A percentile compares a stretch with the other conserved stretches of the same genome.
These are phyloP conservation scores for Taurulus bubalis DNA, from an alignment of 2,113 vertebrate genomes.

Conservation along the genomic window DNA sequence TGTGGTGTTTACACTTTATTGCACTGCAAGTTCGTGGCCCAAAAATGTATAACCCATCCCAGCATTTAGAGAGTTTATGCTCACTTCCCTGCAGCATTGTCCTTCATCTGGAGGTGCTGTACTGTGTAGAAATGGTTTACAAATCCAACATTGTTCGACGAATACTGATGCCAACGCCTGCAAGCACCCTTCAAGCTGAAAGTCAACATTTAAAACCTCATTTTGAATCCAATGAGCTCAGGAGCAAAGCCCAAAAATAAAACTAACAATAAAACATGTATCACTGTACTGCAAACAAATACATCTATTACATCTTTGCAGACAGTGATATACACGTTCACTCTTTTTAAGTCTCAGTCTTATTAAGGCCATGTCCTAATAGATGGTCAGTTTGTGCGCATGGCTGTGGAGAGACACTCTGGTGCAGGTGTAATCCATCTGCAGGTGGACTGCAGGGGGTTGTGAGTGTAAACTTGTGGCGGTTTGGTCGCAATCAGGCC, in stretches of 20 bases:
- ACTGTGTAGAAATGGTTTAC: constrained; percentile 15
- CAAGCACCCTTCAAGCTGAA: constrained; percentile 35
- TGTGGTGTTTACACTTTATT: too few species aligned
- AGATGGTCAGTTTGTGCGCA: constrained; percentile 49
- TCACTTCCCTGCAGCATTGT: not conserved
- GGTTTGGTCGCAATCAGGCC: constrained; percentile 47
- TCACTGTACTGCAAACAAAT: not conserved
- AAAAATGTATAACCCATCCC: not conserved
- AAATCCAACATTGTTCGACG: constrained; percentile 10
- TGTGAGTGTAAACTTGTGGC: constrained; percentile 56
- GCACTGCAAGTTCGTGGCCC: not conserved
- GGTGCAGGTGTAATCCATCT: constrained; percentile 73
- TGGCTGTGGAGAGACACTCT: too few species aligned
- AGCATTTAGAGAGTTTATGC: too few species aligned
- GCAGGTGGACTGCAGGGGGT: constrained; percentile 67
- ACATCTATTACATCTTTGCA: not conserved
- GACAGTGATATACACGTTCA: not conserved
- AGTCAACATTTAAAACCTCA: constrained; percentile 19
- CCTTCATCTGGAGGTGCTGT: not conserved
- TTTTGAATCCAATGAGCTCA: not conserved
- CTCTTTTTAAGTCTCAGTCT: constrained; percentile 1
- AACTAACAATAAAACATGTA: not conserved
- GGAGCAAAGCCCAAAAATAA: constrained; percentile 9
- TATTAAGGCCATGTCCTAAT: constrained; percentile 36
- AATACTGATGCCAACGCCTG: constrained; percentile 24